Evolutionary conservation across 2,797 vertebrate species (phyloP).

Genomic region (Sylvilagus floridanus): DNA sequence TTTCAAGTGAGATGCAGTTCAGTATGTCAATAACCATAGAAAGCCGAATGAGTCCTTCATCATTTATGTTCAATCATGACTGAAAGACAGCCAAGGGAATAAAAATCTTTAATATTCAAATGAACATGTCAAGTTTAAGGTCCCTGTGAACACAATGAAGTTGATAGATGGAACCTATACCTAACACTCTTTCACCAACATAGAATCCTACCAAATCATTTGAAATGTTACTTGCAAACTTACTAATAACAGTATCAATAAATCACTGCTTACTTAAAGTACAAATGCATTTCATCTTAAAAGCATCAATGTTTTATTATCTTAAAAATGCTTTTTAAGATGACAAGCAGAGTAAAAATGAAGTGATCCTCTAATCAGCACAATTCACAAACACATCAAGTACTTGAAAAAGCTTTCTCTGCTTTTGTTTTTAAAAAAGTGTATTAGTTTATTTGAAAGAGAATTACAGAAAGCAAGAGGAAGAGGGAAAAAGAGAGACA

Average conservation of each 20-base stretch:
- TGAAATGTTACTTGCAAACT: conserved; percentile 95
- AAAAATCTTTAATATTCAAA: conserved; percentile 91
- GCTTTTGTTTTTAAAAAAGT: conserved; percentile 77
- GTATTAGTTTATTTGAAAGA: too few relatives aligned
- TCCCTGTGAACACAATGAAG: conserved; percentile 95
- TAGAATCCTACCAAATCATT: conserved; percentile 96
- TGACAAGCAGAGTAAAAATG: conserved; percentile 95
- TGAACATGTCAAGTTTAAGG: conserved; percentile 94
- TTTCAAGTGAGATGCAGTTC: conserved; percentile 96
- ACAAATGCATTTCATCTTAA: conserved; percentile 94
- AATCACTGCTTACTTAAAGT: conserved; percentile 94
- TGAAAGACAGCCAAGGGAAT: conserved; percentile 95
- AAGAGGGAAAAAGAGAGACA: too few relatives aligned
- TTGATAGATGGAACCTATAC: conserved; percentile 95
- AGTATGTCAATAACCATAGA: conserved; percentile 95
- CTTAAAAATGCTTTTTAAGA: neutral
- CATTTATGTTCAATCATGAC: conserved; percentile 94
- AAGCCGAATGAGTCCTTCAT: conserved; percentile 95
- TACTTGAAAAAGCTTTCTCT: conserved; percentile 92
- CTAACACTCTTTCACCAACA: conserved; percentile 95
- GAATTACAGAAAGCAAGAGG: too few relatives aligned
- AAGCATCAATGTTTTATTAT: neutral
- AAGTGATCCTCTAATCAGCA: conserved; percentile 96
- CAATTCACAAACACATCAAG: conserved; percentile 94
- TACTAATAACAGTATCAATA: conserved; percentile 94